A percentile compares a stretch with the other conserved stretches of the same genome.
phyloP scores from a whole-genome alignment of 92 coral and sea anemone species.

The Zoanthus gigantus region DNA sequence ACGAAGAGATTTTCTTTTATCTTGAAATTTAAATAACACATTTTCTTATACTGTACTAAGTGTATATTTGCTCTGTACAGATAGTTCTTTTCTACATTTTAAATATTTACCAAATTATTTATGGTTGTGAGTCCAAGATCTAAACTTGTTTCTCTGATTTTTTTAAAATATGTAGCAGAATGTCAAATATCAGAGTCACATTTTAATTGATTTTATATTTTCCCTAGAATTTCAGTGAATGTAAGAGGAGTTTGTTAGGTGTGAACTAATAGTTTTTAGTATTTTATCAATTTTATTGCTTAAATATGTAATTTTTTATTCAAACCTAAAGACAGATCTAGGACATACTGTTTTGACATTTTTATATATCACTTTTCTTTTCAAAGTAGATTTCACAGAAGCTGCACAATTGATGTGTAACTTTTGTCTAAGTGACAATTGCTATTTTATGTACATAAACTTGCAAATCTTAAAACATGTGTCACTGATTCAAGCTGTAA shows the following conservation, averaged over 20 bases:
- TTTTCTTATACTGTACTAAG: slow-evolving; percentile 10
- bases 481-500: no score
- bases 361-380: neutral
- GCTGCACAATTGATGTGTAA: slow-evolving; percentile 7
- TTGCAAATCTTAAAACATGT: no score
- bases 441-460: neutral
- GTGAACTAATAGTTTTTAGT: no score
- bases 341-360: neutral
- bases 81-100: neutral
- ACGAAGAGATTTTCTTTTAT: neutral
- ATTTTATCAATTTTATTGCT: neutral
- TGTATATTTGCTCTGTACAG: slow-evolving; percentile 15
- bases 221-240: no score
- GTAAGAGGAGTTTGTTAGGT: no score
- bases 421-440: slow-evolving; percentile 8
- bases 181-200: no score
- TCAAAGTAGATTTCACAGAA: slow-evolving; percentile 1
- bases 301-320: neutral
- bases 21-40: slow-evolving; percentile 11
- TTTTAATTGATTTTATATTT: no score
- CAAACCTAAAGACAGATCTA: neutral
- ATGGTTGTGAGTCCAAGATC: neutral
- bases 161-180: neutral
- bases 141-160: neutral
- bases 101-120: neutral